phyloP scores from a whole-genome alignment of 2,113 vertebrate genomes.

The Cavia porcellus region DNA sequence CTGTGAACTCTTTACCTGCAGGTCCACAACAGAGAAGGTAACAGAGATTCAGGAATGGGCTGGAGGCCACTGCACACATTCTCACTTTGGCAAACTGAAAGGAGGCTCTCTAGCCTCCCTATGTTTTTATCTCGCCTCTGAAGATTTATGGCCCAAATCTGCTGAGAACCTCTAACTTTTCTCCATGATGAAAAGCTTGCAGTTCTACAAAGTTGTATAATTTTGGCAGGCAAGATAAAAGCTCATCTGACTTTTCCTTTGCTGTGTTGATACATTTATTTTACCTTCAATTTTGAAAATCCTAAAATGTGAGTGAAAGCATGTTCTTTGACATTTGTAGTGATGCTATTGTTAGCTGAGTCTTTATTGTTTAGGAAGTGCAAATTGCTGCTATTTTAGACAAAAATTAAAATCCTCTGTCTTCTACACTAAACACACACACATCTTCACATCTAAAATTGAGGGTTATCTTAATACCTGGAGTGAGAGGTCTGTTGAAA shows the following conservation, averaged over 20 bases:
- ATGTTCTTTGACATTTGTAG: constrained; percentile 21
- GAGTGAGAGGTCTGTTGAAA: constrained; percentile 6
- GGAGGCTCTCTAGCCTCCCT: background rate
- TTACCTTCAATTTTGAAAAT: constrained; percentile 55
- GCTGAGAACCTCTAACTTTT: background rate
- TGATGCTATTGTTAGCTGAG: background rate
- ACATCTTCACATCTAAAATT: background rate
- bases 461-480: background rate
- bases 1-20: background rate
- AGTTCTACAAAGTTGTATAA: constrained; percentile 27
- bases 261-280: background rate
- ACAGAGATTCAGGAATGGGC: background rate
- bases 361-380: background rate
- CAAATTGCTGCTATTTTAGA: constrained; percentile 41
- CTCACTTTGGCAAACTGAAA: background rate
- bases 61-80: background rate
- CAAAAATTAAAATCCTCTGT: background rate
- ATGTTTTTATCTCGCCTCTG: background rate
- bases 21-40: background rate
- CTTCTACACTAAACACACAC: background rate
- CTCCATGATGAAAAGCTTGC: background rate
- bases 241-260: background rate
- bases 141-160: background rate
- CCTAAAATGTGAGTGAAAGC: background rate
- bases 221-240: constrained; percentile 51